Evolutionary conservation across 2,113 vertebrate species (phyloP).

Genomic region (Bubo blakistoni): DNA sequence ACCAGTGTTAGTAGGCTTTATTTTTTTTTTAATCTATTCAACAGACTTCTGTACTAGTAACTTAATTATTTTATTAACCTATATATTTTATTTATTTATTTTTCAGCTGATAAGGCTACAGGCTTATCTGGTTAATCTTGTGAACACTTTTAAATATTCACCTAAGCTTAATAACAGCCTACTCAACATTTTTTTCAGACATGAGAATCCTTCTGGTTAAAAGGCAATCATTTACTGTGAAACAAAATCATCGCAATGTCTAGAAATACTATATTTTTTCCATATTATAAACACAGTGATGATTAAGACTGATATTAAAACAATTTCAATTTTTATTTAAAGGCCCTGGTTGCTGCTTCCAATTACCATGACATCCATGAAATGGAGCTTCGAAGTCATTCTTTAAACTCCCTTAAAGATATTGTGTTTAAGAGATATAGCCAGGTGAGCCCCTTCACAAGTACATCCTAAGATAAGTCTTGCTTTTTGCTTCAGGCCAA

Average conservation of each 20-base stretch:
- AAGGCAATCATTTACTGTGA: neutral
- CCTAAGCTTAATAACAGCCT: neutral
- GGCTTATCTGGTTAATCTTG: neutral
- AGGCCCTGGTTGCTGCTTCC: conserved; percentile 84
- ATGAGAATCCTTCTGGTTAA: neutral
- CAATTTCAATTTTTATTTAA: conserved; percentile 47
- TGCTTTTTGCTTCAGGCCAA: conserved; percentile 25
- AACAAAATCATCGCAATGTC: neutral
- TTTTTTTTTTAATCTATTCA: neutral
- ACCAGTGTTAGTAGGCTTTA: neutral
- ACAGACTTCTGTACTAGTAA: neutral
- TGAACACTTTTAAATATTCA: neutral
- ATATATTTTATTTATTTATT: neutral
- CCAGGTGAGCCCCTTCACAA: conserved; percentile 69
- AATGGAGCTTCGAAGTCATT: conserved; percentile 84
- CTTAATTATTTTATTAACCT: neutral
- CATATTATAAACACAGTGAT: neutral
- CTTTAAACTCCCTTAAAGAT: conserved; percentile 84
- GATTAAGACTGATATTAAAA: conserved; percentile 12
- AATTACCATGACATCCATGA: conserved; percentile 78
- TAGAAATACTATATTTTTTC: neutral
- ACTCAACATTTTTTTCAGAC: neutral
- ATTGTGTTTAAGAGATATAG: conserved; percentile 84
- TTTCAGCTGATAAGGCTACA: neutral
- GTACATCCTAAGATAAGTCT: neutral